These are phyloP conservation scores for Henricia sp. DNA, from an alignment of 53 echinoderm and acorn worm genomes.

Conservation along the genomic window DNA sequence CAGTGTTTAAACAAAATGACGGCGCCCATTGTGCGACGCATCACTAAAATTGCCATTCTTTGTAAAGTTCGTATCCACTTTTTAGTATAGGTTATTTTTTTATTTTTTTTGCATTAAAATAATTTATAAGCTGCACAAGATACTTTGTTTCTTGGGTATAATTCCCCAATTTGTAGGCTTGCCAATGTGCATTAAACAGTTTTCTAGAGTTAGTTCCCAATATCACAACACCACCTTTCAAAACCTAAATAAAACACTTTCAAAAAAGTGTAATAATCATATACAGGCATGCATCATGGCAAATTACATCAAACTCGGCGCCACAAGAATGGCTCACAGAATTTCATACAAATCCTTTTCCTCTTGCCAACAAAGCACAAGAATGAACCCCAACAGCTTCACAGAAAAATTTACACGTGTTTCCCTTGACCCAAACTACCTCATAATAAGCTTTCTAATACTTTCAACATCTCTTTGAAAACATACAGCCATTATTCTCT, in stretches of 20 bases:
- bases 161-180: too few species aligned
- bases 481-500: conserved; percentile 34
- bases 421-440: conserved; percentile 50
- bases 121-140: too few species aligned
- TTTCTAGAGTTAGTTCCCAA: conserved; percentile 21
- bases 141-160: too few species aligned
- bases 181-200: too few species aligned
- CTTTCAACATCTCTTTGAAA: conserved; percentile 8
- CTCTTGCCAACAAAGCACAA: conserved; percentile 26
- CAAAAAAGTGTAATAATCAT: background rate
- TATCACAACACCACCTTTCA: conserved; percentile 15
- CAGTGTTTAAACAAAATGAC: too few species aligned
- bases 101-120: too few species aligned
- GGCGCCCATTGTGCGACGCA: too few species aligned
- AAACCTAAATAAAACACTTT: conserved; percentile 24
- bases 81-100: too few species aligned
- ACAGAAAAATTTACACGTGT: conserved; percentile 24
- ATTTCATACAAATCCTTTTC: conserved; percentile 39
- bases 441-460: conserved; percentile 24
- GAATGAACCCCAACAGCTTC: conserved; percentile 21
- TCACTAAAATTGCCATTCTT: too few species aligned
- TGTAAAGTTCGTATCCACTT: too few species aligned
- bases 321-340: background rate
- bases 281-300: background rate
- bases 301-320: background rate